These are phyloP conservation scores for Lycia hirtaria DNA, from an alignment of 2,888 invertebrate species.

Conservation along the genomic window DNA sequence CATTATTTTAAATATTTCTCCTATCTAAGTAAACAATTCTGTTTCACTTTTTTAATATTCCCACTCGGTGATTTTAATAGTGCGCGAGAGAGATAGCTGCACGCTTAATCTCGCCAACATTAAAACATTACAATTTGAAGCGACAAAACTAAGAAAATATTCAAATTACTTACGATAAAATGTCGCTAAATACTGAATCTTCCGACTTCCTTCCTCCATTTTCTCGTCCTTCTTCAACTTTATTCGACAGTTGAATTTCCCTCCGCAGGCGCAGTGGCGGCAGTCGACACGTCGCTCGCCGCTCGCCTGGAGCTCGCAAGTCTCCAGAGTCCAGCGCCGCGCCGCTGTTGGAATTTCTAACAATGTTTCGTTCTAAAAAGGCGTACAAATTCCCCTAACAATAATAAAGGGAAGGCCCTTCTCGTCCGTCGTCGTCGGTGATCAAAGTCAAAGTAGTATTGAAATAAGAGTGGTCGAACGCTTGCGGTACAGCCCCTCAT, in stretches of 20 bases:
- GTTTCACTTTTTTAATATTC: too few relatives aligned
- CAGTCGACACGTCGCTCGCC: not conserved
- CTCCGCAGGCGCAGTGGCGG: conserved; percentile 1
- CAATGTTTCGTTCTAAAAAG: not conserved
- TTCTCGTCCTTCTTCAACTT: conserved; percentile 2
- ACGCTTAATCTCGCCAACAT: too few relatives aligned
- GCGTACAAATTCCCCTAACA: not conserved
- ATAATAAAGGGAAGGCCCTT: conserved; percentile 3
- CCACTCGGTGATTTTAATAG: too few relatives aligned
- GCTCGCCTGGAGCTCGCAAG: conserved; percentile 2
- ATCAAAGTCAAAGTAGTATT: too few relatives aligned
- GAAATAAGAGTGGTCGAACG: too few relatives aligned
- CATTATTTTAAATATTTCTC: too few relatives aligned
- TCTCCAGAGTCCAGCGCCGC: not conserved
- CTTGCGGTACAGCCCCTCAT: too few relatives aligned
- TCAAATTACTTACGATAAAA: conserved; percentile 59
- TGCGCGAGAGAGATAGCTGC: too few relatives aligned
- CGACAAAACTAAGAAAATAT: conserved; percentile 3
- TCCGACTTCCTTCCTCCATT: conserved; percentile 53
- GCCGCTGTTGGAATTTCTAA: conserved; percentile 9
- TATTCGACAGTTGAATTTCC: conserved; percentile 4
- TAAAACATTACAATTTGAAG: not conserved
- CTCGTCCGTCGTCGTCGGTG: too few relatives aligned
- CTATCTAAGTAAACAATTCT: too few relatives aligned
- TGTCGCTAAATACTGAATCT: conserved; percentile 64